Evolutionary conservation across 2,113 vertebrate genomes (phyloP), one percentile per base, ranked within the genome.

Genomic region (Trematocara stigmaticum): DNA sequence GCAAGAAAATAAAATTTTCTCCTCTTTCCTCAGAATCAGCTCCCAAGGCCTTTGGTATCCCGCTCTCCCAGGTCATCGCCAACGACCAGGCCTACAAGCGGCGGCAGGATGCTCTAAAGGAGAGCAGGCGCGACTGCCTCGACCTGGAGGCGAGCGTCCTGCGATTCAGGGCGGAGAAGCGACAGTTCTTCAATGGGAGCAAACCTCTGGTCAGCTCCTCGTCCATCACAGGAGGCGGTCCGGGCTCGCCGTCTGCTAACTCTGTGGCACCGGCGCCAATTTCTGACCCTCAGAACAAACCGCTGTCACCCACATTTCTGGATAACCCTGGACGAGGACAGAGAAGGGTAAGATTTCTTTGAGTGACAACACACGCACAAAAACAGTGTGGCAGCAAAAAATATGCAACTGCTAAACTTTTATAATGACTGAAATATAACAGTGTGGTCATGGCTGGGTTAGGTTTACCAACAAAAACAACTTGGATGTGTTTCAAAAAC

Each of bases 81-180:
- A 97, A 97, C 0, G 97, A 98, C 92, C 93, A 94, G 0, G 95
- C 95, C 11, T 81, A 91, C 89, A 96, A 95, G 53, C 96, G 94
- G 26, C 94, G 94, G 23, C 97, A 96, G 93, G 97, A 97, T 1
- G 97, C 95, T 0, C 87, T 97, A 91, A 96, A 95, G 87, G 96
- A 84, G 91, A 97, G 97, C 91, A 90, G 97, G 6, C 93, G 97
- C 0, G 96, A 97, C 83, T 97, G 97, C 64, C 94, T 97, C 84
- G 96, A 97, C 86, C 94, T 98, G 92, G 97, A 98, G 87, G 96
- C 96, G 3, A 96, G 96, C 0, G 92, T 98, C 18, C 88, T 96
- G 2, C 94, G 55, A 5, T 98, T 98, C 82, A 92, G 96, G 35
- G 97, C 97, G 0, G 95, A 96, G 94, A 97, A 97, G 86, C 91